Percentiles rank a stretch among this genome's conserved stretches.
These are phyloP conservation scores for Odontomachus brunneus DNA, from an alignment of 1,140 invertebrate genomes.

Conservation along the genomic window DNA sequence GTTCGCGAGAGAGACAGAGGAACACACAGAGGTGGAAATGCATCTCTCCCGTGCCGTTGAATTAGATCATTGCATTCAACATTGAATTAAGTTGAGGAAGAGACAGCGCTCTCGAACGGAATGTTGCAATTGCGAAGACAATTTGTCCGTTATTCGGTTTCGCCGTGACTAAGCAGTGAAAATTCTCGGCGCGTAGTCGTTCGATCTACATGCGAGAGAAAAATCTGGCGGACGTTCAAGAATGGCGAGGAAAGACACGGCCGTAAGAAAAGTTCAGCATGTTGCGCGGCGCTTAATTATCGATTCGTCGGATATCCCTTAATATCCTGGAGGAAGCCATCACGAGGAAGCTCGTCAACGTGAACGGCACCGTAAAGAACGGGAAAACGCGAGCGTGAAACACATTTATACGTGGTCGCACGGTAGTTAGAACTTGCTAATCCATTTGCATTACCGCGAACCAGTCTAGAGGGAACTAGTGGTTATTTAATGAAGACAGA, in stretches of 20 bases:
- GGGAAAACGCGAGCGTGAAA: constrained; percentile 11
- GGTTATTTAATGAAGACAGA: constrained; percentile 40
- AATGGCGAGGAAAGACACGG: not conserved
- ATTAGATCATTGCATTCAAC: not conserved
- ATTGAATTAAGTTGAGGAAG: not conserved
- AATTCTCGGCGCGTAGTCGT: not conserved
- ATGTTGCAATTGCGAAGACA: not conserved
- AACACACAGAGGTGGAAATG: not conserved
- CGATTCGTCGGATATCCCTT: not conserved
- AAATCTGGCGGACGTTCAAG: not conserved
- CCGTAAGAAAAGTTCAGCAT: not conserved
- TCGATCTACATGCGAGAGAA: not conserved
- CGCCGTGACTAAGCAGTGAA: not conserved
- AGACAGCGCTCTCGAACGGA: not conserved
- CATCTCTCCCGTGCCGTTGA: too few species aligned
- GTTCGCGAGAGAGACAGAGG: not conserved
- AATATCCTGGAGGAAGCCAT: not conserved
- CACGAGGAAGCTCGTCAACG: not conserved
- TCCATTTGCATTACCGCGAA: constrained; percentile 51
- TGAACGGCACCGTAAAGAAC: not conserved
- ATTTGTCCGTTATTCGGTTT: not conserved
- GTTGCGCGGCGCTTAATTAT: not conserved
- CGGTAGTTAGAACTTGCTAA: constrained; percentile 46
- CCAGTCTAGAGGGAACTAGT: constrained; percentile 37
- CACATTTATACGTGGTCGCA: constrained; percentile 13